A percentile compares a stretch with the other conserved stretches of the same genome.
Evolutionary conservation across 1,140 invertebrate species (phyloP).

Genomic region (Akabosia matsudoensis): DNA sequence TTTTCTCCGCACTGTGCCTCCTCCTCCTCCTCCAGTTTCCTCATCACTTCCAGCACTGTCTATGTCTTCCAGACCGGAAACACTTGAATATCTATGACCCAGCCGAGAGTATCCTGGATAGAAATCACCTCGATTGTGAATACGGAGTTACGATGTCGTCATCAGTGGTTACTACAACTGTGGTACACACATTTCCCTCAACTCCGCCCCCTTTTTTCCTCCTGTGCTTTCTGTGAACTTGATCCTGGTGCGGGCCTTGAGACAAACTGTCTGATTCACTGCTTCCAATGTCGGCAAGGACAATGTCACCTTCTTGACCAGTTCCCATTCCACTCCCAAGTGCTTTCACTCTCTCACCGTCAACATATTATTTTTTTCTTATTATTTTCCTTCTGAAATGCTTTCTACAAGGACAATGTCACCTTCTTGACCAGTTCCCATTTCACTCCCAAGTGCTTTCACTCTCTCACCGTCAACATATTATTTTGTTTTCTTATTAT

Average conservation of each 20-base stretch:
- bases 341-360: neutral
- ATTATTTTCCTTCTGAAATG: too few species aligned
- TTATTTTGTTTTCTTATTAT: too few species aligned
- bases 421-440: neutral
- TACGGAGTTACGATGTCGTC: conserved; percentile 14
- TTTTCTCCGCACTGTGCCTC: neutral
- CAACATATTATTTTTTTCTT: too few species aligned
- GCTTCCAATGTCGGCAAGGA: neutral
- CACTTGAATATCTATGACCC: neutral
- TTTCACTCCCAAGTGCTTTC: neutral
- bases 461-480: neutral
- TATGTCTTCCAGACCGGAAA: neutral
- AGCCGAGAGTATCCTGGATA: neutral
- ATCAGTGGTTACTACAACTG: neutral
- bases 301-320: neutral
- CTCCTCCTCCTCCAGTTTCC: neutral
- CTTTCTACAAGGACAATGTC: neutral
- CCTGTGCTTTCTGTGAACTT: conserved; percentile 2
- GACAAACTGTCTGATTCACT: neutral
- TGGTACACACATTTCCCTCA: neutral
- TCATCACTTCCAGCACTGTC: too few species aligned
- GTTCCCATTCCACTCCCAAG: neutral
- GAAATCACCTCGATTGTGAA: neutral
- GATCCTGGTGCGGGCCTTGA: neutral
- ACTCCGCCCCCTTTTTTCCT: neutral